Base-by-base conservation (phyloP, 2,797 vertebrate species). In the Spatula versicolor region DNA sequence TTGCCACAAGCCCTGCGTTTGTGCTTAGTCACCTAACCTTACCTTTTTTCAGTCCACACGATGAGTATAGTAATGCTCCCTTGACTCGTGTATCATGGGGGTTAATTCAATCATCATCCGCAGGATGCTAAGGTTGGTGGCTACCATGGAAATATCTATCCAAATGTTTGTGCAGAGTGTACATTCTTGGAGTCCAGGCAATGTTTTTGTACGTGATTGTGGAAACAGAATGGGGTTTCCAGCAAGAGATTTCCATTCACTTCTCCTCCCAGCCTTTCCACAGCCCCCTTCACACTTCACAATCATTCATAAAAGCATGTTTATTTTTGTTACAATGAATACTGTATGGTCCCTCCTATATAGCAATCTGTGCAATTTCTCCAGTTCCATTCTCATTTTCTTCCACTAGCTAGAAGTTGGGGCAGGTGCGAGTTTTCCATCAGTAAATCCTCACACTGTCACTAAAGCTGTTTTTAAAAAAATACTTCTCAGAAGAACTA, bases 151-250 rank as follows among this genome's bases (percentile, higher is more conserved):
- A 96, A 79, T 50, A 71, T 9, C 56, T 77, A 46, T 28, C 41
- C 59, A 48, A 64, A 79, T 86, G 28, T 64, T 88, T 90, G 31
- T 46, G 28, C 79, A 88, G 78, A 85, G 21, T 54, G 14, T 31
- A 56, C 7, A 31, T 68, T 71, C 79, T 56, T 76, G 67, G 35
- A 59, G 17, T 35, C 73, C 2, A 45, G 35, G 39, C 35, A 79
- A 76, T 88, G 60, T 77, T 94, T 95, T 63, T 84, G 52, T 73
- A 93, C 35, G 50, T 56, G 43, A 56, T 7, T 79, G 30, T 67
- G 59, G 71, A 94, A 94, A 88, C 62, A 90, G 26, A 33, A 16
- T 37, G 46, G 72, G 33, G 6, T 88, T 95, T 92, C 90, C 81
- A 93, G 81, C 15, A 74, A 43, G n/a, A 75, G 3, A 30, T 88